Conservation (phyloP, 2,888 invertebrate species). For the Orchestes rusci region DNA sequence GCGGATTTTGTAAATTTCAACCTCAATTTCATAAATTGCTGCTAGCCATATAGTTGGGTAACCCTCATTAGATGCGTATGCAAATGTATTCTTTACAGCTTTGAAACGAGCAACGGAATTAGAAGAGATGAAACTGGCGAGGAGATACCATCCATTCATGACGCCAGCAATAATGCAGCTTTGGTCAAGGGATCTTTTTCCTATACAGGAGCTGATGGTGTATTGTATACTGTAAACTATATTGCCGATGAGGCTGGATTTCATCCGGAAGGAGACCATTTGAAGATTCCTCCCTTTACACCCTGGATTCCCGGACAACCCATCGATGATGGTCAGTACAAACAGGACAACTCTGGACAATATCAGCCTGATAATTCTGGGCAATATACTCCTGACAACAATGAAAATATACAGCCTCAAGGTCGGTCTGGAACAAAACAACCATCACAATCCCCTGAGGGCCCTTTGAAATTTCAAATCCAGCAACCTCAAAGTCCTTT, state of each 20-base stretch:
- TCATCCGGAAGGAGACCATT: conserved; percentile 46
- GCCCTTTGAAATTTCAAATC: too few species aligned
- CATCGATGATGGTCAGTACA: conserved; percentile 22
- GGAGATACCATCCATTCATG: conserved; percentile 47
- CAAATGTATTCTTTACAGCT: too few species aligned
- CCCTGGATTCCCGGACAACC: conserved; percentile 29
- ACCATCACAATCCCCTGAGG: too few species aligned
- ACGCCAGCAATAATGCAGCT: conserved; percentile 30
- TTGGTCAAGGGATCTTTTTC: conserved; percentile 53
- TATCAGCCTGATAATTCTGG: conserved; percentile 19
- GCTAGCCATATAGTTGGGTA: too few species aligned
- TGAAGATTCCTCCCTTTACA: conserved; percentile 36
- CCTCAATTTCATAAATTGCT: too few species aligned
- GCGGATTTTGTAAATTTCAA: too few species aligned
- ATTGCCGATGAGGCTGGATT: conserved; percentile 57
- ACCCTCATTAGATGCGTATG: too few species aligned
- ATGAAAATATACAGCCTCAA: too few species aligned
- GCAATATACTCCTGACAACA: conserved; percentile 10
- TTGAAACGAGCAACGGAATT: conserved; percentile 59
- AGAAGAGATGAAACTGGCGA: conserved; percentile 55
- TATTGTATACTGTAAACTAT: conserved; percentile 55
- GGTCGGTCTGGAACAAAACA: too few species aligned
- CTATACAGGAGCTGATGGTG: conserved; percentile 57
- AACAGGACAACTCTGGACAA: conserved; percentile 11
- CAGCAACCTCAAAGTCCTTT: too few species aligned